Percentiles rank a stretch among this genome's conserved stretches.
These are phyloP conservation scores for Limnephilus auricula DNA, from an alignment of 2,888 invertebrate genomes.

Conservation along the genomic window DNA sequence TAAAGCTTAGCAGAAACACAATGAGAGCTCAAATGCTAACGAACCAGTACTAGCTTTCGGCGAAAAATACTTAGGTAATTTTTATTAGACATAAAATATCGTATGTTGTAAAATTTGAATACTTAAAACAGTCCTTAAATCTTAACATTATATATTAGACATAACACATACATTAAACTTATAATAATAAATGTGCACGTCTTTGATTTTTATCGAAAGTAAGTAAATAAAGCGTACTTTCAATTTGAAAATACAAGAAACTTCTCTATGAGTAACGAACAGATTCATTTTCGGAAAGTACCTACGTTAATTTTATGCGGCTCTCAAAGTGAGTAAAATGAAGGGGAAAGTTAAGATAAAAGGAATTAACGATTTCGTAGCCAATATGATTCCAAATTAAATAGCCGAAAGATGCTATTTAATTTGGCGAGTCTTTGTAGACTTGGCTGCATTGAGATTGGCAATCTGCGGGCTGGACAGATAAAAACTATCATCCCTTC, in stretches of 20 bases:
- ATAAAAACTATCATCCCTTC: constrained; percentile 47
- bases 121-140: neutral
- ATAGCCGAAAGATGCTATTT: constrained; percentile 29
- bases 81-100: neutral
- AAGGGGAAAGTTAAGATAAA: neutral
- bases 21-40: neutral
- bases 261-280: neutral
- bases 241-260: neutral
- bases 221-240: neutral
- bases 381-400: constrained; percentile 35
- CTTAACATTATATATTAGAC: neutral
- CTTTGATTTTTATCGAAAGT: neutral
- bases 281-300: neutral
- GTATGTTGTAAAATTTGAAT: neutral
- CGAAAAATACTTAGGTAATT: neutral
- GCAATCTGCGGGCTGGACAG: constrained; percentile 43
- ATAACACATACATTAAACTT: neutral
- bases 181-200: neutral
- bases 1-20: neutral
- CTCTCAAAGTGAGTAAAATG: neutral
- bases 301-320: neutral
- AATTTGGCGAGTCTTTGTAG: constrained; percentile 21
- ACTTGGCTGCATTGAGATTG: constrained; percentile 6
- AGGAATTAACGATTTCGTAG: constrained; percentile 10
- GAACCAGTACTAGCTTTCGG: neutral